These are phyloP conservation scores for Aspidiotus destructor DNA, from an alignment of 2,888 invertebrate species.

Conservation along the genomic window DNA sequence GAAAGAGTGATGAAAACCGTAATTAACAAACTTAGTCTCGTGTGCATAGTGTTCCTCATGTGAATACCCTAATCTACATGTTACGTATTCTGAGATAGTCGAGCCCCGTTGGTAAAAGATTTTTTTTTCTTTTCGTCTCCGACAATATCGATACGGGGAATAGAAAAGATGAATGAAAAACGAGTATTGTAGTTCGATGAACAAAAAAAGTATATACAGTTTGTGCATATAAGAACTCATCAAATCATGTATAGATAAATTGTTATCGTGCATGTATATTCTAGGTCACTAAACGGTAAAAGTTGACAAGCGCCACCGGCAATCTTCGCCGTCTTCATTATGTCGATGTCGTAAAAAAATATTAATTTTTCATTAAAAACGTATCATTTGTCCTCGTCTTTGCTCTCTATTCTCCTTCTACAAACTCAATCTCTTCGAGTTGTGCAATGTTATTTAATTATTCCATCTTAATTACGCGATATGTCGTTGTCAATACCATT, in stretches of 20 bases:
- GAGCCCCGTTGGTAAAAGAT: too few relatives aligned
- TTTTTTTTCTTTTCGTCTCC: too few relatives aligned
- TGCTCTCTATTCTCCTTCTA: conserved; percentile 20
- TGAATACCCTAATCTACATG: too few relatives aligned
- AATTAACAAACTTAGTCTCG: too few relatives aligned
- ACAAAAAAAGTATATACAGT: too few relatives aligned
- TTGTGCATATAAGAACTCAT: not conserved
- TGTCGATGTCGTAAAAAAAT: conserved; percentile 27
- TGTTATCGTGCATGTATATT: conserved; percentile 5
- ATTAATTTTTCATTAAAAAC: conserved; percentile 32
- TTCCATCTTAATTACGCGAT: conserved; percentile 23
- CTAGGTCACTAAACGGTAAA: conserved; percentile 31
- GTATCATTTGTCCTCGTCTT: conserved; percentile 29
- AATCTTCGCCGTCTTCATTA: conserved; percentile 15
- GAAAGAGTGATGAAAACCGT: too few relatives aligned
- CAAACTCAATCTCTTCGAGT: conserved; percentile 11
- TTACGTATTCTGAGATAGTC: too few relatives aligned
- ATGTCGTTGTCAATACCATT: too few relatives aligned
- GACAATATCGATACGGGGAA: too few relatives aligned
- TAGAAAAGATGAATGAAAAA: too few relatives aligned
- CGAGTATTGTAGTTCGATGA: too few relatives aligned
- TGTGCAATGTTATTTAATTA: conserved; percentile 27
- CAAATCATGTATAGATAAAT: not conserved
- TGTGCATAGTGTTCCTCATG: too few relatives aligned
- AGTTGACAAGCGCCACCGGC: conserved; percentile 15